Conservation (phyloP, 1,140 invertebrate species). For the Platorchestia sp. region DNA sequence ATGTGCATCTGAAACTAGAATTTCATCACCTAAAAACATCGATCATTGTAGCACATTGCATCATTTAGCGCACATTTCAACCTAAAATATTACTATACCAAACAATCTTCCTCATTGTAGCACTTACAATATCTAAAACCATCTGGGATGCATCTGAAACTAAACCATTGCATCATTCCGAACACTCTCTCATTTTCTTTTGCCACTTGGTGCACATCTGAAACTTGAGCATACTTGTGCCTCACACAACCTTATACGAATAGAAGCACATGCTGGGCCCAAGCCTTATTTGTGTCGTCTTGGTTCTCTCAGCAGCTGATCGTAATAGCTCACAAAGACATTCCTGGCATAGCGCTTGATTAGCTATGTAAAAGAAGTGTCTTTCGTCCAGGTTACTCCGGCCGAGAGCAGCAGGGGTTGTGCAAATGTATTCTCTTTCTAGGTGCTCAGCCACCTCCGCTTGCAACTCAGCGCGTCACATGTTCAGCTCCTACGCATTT, state of each 20-base stretch:
- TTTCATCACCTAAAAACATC: no score
- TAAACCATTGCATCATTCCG: no score
- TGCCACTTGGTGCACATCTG: no score
- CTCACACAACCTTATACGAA: neutral
- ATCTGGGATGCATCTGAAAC: no score
- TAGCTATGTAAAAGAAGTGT: slow-evolving; percentile 55
- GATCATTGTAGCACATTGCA: no score
- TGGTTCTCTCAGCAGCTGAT: slow-evolving; percentile 3
- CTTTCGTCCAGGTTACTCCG: slow-evolving; percentile 28
- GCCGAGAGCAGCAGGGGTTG: neutral
- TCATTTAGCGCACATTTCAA: neutral
- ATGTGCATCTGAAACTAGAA: no score
- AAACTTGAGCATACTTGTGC: no score
- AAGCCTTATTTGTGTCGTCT: neutral
- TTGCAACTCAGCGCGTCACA: neutral
- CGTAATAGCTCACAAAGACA: slow-evolving; percentile 48
- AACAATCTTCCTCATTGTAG: no score
- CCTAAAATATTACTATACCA: neutral
- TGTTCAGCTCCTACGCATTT: neutral
- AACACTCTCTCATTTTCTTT: no score
- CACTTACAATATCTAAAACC: no score
- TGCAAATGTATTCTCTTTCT: slow-evolving; percentile 3
- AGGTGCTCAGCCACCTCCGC: neutral
- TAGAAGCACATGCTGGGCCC: slow-evolving; percentile 8
- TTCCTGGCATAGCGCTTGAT: slow-evolving; percentile 46